Evolutionary conservation across 2,113 vertebrate genomes (phyloP).

Genomic region (Callocephalon fimbriatum): DNA sequence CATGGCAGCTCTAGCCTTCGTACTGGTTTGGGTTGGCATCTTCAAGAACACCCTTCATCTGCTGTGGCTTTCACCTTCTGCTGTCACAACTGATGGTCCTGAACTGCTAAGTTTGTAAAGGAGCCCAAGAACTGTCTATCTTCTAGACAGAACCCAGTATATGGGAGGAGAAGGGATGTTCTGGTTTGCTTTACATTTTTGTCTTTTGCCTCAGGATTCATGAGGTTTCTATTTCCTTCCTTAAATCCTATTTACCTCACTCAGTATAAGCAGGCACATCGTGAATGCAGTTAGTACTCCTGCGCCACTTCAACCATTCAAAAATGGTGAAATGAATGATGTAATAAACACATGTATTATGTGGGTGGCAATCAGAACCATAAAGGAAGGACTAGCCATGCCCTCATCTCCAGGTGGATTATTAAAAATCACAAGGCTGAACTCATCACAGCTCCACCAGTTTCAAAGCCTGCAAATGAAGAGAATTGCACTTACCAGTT

Average conservation of each 20-base stretch:
- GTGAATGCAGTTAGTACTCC: background rate
- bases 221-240: background rate
- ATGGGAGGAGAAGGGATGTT: background rate
- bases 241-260: background rate
- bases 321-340: background rate
- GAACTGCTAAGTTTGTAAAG: background rate
- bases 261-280: background rate
- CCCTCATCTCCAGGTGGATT: background rate
- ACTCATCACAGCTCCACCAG: background rate
- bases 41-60: background rate
- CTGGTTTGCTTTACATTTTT: background rate
- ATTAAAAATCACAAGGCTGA: background rate
- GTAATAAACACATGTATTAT: background rate
- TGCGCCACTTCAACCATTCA: background rate
- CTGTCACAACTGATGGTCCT: background rate
- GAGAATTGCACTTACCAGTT: background rate
- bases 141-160: background rate
- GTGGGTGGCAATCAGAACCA: background rate
- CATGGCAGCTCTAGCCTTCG: background rate
- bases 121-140: background rate
- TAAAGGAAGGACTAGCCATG: background rate
- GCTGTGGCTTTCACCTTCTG: background rate
- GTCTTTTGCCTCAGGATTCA: background rate
- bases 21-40: background rate
- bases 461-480: background rate